A percentile compares a stretch with the other conserved stretches of the same genome.
These are phyloP conservation scores for Arctopsyche grandis DNA, from an alignment of 1,140 invertebrate species.

Conservation along the genomic window DNA sequence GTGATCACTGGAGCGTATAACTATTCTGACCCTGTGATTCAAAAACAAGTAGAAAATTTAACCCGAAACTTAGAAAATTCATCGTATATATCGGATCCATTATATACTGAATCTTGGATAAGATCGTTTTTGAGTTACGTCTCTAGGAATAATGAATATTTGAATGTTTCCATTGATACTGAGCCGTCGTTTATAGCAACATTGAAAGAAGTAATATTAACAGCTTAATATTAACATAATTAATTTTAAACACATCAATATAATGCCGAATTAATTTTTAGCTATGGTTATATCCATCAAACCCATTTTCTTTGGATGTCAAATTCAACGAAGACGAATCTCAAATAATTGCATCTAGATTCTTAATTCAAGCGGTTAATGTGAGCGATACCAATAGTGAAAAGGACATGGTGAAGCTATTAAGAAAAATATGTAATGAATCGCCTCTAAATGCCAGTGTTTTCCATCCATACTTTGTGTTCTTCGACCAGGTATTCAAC, in stretches of 20 bases:
- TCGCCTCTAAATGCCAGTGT: conserved; percentile 87
- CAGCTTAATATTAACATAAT: conserved; percentile 40
- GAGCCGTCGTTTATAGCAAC: conserved; percentile 79
- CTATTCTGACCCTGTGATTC: conserved; percentile 84
- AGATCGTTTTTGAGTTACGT: conserved; percentile 85
- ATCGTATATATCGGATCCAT: conserved; percentile 78
- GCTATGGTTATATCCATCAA: conserved; percentile 78
- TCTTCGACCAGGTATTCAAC: conserved; percentile 84
- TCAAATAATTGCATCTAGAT: conserved; percentile 83
- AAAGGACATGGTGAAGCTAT: conserved; percentile 87
- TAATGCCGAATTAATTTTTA: conserved; percentile 58
- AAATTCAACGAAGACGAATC: conserved; percentile 81
- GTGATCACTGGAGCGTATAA: conserved; percentile 86
- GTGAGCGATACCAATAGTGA: conserved; percentile 91
- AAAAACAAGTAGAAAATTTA: conserved; percentile 82
- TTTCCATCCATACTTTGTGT: conserved; percentile 95
- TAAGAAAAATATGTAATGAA: conserved; percentile 80
- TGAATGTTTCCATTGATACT: conserved; percentile 75
- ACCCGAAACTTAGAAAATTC: conserved; percentile 84
- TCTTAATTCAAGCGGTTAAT: conserved; percentile 89
- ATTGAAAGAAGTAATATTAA: conserved; percentile 75
- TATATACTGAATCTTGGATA: conserved; percentile 93
- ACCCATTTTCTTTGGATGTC: conserved; percentile 84
- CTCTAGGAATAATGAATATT: conserved; percentile 67
- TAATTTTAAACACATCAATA: conserved; percentile 31